A percentile compares a stretch with the other conserved stretches of the same genome.
These are phyloP conservation scores for Taphrorychus bicolor DNA, from an alignment of 2,888 invertebrate genomes.

Conservation along the genomic window DNA sequence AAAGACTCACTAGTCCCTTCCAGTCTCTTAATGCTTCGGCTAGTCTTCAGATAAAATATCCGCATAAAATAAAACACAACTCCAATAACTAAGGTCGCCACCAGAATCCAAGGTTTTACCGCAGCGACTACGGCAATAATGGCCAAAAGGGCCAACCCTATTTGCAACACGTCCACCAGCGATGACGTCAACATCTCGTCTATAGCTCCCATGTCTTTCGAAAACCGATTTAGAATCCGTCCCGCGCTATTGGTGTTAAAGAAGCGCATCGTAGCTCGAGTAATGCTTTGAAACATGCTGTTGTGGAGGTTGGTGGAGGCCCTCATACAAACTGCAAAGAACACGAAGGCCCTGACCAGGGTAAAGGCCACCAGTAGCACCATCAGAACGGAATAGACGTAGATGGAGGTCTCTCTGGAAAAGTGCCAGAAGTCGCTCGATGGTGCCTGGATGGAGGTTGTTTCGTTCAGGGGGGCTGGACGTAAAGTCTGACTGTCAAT, in stretches of 20 bases:
- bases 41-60: slow-evolving; percentile 74
- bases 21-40: slow-evolving; percentile 75
- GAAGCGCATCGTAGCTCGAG: slow-evolving; percentile 69
- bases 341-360: slow-evolving; percentile 60
- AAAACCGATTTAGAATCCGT: slow-evolving; percentile 71
- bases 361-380: slow-evolving; percentile 59
- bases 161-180: slow-evolving; percentile 63
- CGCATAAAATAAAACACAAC: slow-evolving; percentile 71
- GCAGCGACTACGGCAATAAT: slow-evolving; percentile 75
- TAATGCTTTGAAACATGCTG: slow-evolving; percentile 62
- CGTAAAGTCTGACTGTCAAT: too few relatives aligned
- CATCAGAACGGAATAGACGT: slow-evolving; percentile 59
- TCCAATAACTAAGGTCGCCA: slow-evolving; percentile 71
- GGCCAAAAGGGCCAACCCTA: slow-evolving; percentile 71
- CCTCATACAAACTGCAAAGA: slow-evolving; percentile 64
- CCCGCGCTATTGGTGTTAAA: slow-evolving; percentile 73
- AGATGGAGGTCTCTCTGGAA: slow-evolving; percentile 54
- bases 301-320: slow-evolving; percentile 66
- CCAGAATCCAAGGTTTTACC: slow-evolving; percentile 72
- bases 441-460: not conserved
- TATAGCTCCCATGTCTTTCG: slow-evolving; percentile 72
- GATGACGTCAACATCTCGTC: slow-evolving; percentile 63
- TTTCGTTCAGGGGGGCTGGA: not conserved
- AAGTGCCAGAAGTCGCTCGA: slow-evolving; percentile 53
- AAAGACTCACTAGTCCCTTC: slow-evolving; percentile 71